Evolutionary conservation across 2,888 invertebrate species (phyloP), one percentile per base, ranked within the genome.

Genomic region (Tetramorium bicarinatum): DNA sequence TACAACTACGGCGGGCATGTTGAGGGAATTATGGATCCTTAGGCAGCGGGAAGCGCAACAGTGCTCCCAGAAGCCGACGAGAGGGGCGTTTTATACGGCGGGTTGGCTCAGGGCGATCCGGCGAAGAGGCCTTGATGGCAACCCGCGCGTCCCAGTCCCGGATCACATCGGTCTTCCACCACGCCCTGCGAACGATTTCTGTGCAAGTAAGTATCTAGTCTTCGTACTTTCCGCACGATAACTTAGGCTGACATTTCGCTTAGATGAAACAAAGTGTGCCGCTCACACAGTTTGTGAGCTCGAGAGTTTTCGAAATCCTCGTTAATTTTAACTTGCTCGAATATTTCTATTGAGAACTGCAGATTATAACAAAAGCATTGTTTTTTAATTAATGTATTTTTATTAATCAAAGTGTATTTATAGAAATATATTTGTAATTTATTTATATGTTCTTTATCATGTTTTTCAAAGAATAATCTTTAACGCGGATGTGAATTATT

Each of bases 41-140:
- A 87, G 85, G 77, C 91, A 81, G 87, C 83, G 87, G 64, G 85
- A 87, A 85, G 89, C 85, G 86, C 87, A 87, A 88, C 85, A 93
- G 87, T 93, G 92, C 85, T 84, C 83, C 34, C 81, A 88, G 79
- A 88, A 87, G 82, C 76, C 84, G 74, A 77, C 80, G 91, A 90
- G 92, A 91, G 92, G 93, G 91, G 91, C 92, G 92, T 93, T 93
- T 93, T 93, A 93, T 93, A 93, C 91, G 83, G 85, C 85, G 86
- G 88, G 87, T 91, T 90, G 90, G 91, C 89, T 92, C 91, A 88
- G 84, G 88, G 86, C 86, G 87, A 89, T 83, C 88, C 82, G 41
- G 34, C 79, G 83, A 90, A 87, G 87, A 90, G 92, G 87, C 92
- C 92, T 93, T 93, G 93, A 88, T 89, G 85, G 79, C 81, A 90